Conservation (phyloP, 2,113 vertebrate genomes). For the Lethenteron camtschaticum region DNA sequence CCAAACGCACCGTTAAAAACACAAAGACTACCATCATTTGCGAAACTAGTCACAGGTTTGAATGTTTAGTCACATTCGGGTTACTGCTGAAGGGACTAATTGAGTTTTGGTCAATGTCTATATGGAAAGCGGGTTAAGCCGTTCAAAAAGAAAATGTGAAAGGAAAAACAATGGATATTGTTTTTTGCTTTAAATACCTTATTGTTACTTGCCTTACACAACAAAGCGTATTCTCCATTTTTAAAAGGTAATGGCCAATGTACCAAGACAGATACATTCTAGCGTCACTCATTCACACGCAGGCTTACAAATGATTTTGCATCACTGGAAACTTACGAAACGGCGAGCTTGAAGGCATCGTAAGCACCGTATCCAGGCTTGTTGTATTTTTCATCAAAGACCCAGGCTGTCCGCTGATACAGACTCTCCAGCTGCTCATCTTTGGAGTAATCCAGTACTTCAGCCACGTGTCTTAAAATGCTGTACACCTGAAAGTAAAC, state of each 20-base stretch:
- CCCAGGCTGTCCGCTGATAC: constrained; percentile 90
- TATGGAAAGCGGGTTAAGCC: neutral
- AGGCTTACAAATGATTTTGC: too few species aligned
- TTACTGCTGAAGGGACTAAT: too few species aligned
- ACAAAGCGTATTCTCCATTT: too few species aligned
- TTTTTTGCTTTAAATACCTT: too few species aligned
- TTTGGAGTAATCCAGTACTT: constrained; percentile 82
- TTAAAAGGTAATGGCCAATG: too few species aligned
- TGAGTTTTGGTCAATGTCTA: neutral
- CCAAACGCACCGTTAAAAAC: neutral
- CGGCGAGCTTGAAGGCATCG: constrained; percentile 88
- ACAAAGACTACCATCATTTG: neutral
- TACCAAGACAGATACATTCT: too few species aligned
- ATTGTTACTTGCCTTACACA: too few species aligned
- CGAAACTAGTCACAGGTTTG: neutral
- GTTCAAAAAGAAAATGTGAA: neutral
- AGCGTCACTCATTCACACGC: too few species aligned
- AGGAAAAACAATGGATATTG: neutral
- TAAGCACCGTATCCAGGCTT: constrained; percentile 86
- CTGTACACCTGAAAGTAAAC: constrained; percentile 55
- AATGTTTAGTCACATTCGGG: too few species aligned
- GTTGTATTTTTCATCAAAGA: constrained; percentile 93
- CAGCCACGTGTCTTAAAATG: constrained; percentile 84
- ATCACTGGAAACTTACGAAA: constrained; percentile 43
- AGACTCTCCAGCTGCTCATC: constrained; percentile 89